Percentiles rank a stretch among this genome's conserved stretches.
These are phyloP conservation scores for Cydia splendana DNA, from an alignment of 1,140 invertebrate species.

Conservation along the genomic window DNA sequence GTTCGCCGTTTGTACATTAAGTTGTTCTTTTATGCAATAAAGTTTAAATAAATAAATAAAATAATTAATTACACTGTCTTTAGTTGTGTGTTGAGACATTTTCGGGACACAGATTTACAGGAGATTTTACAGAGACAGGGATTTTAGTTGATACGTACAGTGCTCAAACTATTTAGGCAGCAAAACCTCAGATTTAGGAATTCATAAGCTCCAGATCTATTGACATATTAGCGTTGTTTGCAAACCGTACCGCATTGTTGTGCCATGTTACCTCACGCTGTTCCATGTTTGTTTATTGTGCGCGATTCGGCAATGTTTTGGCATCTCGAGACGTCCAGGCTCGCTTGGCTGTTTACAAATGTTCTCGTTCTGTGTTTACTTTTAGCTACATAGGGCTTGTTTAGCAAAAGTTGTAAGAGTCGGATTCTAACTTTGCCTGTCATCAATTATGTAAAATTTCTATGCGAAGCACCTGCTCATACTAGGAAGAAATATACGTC, in stretches of 20 bases:
- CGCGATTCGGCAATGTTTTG: slow-evolving; percentile 25
- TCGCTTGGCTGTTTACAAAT: slow-evolving; percentile 25
- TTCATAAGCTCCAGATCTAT: background rate
- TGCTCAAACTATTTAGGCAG: no score
- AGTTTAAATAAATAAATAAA: no score
- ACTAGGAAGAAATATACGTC: no score
- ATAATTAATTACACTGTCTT: no score
- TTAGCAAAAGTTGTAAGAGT: background rate
- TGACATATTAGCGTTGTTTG: slow-evolving; percentile 21
- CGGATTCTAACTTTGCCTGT: background rate
- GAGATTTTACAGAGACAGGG: no score
- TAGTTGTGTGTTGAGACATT: no score
- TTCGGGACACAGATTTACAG: no score
- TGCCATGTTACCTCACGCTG: slow-evolving; percentile 20
- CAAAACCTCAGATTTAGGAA: background rate
- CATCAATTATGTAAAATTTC: no score
- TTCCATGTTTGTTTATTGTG: slow-evolving; percentile 4
- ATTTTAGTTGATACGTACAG: no score
- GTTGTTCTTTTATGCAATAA: no score
- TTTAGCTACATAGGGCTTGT: background rate
- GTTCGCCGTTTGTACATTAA: no score
- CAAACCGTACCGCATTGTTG: slow-evolving; percentile 24
- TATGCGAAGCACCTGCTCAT: no score
- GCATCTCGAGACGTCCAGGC: slow-evolving; percentile 18
- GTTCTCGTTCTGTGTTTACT: slow-evolving; percentile 3